phyloP scores from a whole-genome alignment of 2,888 invertebrate species.

The Liodrosophila aerea region DNA sequence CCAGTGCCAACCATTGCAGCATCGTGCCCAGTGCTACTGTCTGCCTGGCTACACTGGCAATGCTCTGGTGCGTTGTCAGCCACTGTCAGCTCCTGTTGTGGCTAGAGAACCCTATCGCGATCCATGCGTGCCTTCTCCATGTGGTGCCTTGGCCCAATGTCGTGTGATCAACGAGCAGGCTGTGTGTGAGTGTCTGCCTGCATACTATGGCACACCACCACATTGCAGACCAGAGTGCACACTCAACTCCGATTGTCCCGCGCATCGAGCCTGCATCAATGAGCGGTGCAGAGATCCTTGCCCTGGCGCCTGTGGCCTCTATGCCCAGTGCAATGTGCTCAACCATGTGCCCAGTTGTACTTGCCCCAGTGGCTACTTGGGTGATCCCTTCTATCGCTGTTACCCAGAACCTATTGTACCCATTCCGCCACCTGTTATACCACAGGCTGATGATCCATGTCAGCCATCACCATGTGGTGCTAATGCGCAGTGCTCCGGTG shows the following conservation, averaged over 20 bases:
- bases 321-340: slow-evolving; percentile 88
- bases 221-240: slow-evolving; percentile 88
- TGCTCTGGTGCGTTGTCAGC: slow-evolving; percentile 87
- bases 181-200: slow-evolving; percentile 85
- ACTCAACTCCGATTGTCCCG: slow-evolving; percentile 87
- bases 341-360: slow-evolving; percentile 88
- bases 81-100: slow-evolving; percentile 71
- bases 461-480: slow-evolving; percentile 88
- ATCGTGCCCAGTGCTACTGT: slow-evolving; percentile 86
- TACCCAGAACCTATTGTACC: slow-evolving; percentile 78
- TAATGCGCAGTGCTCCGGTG: slow-evolving; percentile 87
- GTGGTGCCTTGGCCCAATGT: slow-evolving; percentile 88
- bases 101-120: slow-evolving; percentile 79
- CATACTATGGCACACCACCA: slow-evolving; percentile 87
- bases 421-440: background rate
- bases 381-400: slow-evolving; percentile 87
- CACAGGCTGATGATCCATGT: slow-evolving; percentile 84
- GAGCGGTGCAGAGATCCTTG: slow-evolving; percentile 89
- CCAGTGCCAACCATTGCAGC: slow-evolving; percentile 84
- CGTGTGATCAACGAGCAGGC: slow-evolving; percentile 85
- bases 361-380: slow-evolving; percentile 86
- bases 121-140: slow-evolving; percentile 87
- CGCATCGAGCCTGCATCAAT: slow-evolving; percentile 87
- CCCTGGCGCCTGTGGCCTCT: slow-evolving; percentile 87
- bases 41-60: slow-evolving; percentile 86